Percentiles rank a stretch among this genome's conserved stretches.
These are phyloP conservation scores for Liasis olivaceus DNA, from an alignment of 2,797 vertebrate genomes.

Conservation along the genomic window DNA sequence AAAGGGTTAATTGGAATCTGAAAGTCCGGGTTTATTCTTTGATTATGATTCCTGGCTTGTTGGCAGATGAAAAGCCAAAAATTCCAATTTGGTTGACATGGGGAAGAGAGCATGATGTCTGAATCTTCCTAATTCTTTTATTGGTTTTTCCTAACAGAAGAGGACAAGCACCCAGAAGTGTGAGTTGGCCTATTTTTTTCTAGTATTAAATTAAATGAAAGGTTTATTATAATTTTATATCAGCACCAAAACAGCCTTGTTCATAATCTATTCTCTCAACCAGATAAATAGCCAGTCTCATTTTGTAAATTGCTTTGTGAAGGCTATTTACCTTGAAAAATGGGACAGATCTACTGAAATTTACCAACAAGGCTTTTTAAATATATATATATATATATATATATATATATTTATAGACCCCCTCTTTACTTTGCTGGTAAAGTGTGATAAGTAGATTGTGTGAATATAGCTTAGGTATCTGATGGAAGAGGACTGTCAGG, in stretches of 20 bases:
- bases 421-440: neutral
- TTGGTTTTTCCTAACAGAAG: too few species aligned
- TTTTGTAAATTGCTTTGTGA: neutral
- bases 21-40: too few species aligned
- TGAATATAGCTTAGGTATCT: neutral
- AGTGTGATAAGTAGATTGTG: neutral
- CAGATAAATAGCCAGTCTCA: neutral
- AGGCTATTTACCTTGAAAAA: neutral
- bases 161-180: too few species aligned
- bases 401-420: neutral
- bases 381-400: too few species aligned
- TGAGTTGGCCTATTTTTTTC: neutral
- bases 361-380: neutral
- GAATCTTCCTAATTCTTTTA: too few species aligned
- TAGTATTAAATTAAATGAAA: neutral
- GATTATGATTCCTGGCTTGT: too few species aligned
- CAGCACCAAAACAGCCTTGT: neutral
- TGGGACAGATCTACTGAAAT: neutral
- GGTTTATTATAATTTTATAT: neutral
- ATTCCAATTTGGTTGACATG: too few species aligned
- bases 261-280: neutral
- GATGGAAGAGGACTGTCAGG: neutral
- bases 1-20: too few species aligned
- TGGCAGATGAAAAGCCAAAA: too few species aligned
- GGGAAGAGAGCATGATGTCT: too few species aligned